Evolutionary conservation across 2,113 vertebrate species (phyloP), one percentile per base, ranked within the genome.

Genomic region (Otis tarda): DNA sequence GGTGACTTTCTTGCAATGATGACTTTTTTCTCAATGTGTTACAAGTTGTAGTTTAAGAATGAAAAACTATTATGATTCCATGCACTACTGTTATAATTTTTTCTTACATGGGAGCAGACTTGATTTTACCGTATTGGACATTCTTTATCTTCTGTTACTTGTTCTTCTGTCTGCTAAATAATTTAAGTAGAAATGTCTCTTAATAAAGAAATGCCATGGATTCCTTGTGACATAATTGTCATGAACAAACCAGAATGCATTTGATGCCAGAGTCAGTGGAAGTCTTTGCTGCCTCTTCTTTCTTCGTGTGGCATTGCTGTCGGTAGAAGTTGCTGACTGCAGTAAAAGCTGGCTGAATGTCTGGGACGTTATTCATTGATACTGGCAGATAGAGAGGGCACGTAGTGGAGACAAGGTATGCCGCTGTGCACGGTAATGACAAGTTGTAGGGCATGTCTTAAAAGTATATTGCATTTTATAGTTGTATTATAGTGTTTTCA

Each of bases 231-330:
- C 41, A 6, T 57, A 53, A 31, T 43, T 83, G 25, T 69, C 14
- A 18, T 11, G 19, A 68, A n/a, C 15, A 80, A 79, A 79, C 12
- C 19, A 77, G 82, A 73, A 61, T 23, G 23, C 24, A 12, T 90
- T 61, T 57, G 61, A 15, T 23, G 25, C 16, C 33, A 15, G 70
- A 55, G 35, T 69, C 3, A 3, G 27, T 20, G 23, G 43, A 83
- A 33, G 24, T 90, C 57, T 91, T 71, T 65, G 37, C 43, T 75
- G 31, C n/a, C 20, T 56, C 15, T 43, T 93, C 50, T 43, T 55
- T n/a, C 17, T 24, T 89, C 0, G 0, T 56, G 43, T 56, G 56
- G 47, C 52, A 27, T 73, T 53, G 1, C 77, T 87, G 56, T 41
- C 2, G 0, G 33, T 61, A 20, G 41, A 37, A 67, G 28, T 23